phyloP scores from a whole-genome alignment of 2,113 vertebrate genomes.

The Todiramphus chloris region DNA sequence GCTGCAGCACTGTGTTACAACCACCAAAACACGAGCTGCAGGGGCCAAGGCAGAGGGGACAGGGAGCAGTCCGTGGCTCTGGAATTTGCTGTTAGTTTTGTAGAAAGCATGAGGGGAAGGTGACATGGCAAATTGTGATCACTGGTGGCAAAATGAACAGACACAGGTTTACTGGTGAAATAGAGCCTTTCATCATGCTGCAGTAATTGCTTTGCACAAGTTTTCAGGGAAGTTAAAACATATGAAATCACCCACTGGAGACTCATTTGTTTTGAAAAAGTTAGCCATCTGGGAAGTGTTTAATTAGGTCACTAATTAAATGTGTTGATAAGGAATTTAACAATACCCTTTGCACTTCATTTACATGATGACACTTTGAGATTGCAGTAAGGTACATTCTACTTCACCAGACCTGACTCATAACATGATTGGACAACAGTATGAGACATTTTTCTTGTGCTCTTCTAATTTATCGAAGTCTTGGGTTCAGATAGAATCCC shows the following conservation, averaged over 20 bases:
- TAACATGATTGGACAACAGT: background rate
- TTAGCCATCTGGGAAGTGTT: background rate
- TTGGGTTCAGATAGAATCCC: constrained; percentile 19
- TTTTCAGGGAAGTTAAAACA: constrained; percentile 26
- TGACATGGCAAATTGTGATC: background rate
- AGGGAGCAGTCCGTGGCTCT: background rate
- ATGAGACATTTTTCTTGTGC: background rate
- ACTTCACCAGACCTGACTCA: background rate
- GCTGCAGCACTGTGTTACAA: background rate
- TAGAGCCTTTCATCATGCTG: background rate
- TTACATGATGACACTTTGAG: constrained; percentile 20
- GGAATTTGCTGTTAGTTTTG: background rate
- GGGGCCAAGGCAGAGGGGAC: background rate
- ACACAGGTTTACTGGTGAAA: background rate
- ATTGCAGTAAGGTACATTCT: background rate
- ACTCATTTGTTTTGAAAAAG: constrained; percentile 32
- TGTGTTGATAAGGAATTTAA: constrained; percentile 60
- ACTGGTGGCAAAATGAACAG: background rate
- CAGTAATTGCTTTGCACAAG: background rate
- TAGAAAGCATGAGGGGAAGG: background rate
- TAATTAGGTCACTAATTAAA: constrained; percentile 58
- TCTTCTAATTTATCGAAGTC: constrained; percentile 16
- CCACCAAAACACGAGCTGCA: background rate
- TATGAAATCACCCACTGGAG: background rate
- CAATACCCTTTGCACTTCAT: constrained; percentile 17